phyloP scores from a whole-genome alignment of 2,113 vertebrate genomes.

The Murina feae region DNA sequence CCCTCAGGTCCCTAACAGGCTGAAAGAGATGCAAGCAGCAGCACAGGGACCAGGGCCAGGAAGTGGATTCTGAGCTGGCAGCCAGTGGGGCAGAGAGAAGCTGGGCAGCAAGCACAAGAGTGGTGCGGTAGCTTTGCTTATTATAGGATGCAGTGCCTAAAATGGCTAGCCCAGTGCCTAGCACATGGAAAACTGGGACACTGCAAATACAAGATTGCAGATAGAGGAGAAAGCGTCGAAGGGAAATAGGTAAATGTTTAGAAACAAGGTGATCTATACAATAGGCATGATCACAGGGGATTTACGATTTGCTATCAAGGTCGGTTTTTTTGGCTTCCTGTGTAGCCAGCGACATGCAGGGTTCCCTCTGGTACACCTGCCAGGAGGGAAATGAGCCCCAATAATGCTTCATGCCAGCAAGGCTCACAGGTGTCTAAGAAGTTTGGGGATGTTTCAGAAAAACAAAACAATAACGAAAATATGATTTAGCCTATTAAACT shows the following conservation, averaged over 20 bases:
- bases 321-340: background rate
- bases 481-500: background rate
- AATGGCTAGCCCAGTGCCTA: background rate
- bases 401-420: background rate
- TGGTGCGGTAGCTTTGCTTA: background rate
- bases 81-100: background rate
- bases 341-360: background rate
- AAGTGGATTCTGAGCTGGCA: background rate
- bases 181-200: background rate
- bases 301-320: slow-evolving; percentile 7
- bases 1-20: background rate
- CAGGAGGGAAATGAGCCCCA: slow-evolving; percentile 20
- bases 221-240: background rate
- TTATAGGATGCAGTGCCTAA: background rate
- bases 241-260: slow-evolving; percentile 10
- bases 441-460: background rate
- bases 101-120: background rate
- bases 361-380: background rate
- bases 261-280: background rate
- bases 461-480: slow-evolving; percentile 23
- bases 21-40: background rate
- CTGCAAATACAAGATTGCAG: background rate
- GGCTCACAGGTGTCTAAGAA: slow-evolving; percentile 31
- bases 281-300: background rate
- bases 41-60: background rate